Conservation (phyloP, 2,888 invertebrate genomes). For the Phymatocera aterrima region DNA sequence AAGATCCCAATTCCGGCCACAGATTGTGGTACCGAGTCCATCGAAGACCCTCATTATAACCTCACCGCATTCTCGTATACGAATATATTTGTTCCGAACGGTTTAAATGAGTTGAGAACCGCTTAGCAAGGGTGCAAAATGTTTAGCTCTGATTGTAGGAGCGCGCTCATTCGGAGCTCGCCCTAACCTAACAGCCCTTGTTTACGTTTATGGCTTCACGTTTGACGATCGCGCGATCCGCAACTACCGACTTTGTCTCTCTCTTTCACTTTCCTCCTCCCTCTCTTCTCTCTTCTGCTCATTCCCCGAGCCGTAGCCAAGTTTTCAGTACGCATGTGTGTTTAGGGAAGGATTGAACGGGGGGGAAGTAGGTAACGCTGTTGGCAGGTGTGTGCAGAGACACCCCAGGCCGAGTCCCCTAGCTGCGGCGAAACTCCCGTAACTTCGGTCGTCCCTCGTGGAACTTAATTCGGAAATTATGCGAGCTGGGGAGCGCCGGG, state of each 20-base stretch:
- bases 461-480: conserved; percentile 70
- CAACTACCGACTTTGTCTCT: conserved; percentile 12
- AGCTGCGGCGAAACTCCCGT: conserved; percentile 17
- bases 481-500: conserved; percentile 48
- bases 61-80: neutral
- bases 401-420: conserved; percentile 16
- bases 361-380: neutral
- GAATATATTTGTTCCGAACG: too few relatives aligned
- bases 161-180: conserved; percentile 63
- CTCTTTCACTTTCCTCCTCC: neutral
- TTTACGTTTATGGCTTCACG: conserved; percentile 72
- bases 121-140: conserved; percentile 66
- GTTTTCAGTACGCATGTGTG: neutral
- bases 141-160: conserved; percentile 69
- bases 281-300: neutral
- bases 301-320: neutral
- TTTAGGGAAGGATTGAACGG: conserved; percentile 17
- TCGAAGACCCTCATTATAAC: neutral
- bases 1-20: too few relatives aligned
- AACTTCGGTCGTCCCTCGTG: conserved; percentile 50
- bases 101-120: conserved; percentile 50
- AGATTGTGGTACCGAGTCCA: too few relatives aligned
- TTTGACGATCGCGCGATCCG: conserved; percentile 69
- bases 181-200: conserved; percentile 68
- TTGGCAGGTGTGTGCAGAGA: conserved; percentile 40